Evolutionary conservation across 2,797 vertebrate genomes (phyloP).

Genomic region (Dendrocincla tyrannina): DNA sequence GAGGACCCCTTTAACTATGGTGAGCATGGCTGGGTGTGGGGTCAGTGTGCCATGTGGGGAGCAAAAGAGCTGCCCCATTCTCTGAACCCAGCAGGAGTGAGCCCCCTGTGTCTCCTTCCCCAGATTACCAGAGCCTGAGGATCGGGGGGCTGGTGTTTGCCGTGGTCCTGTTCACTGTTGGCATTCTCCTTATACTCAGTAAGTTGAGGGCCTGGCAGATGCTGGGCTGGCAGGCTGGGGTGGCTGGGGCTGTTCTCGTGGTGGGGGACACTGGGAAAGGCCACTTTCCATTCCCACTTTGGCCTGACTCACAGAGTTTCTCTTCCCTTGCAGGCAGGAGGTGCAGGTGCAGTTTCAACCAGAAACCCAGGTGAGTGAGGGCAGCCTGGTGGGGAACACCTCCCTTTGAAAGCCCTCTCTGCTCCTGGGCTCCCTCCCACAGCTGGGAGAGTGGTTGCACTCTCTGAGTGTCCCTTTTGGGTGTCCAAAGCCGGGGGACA

Average conservation of each 20-base stretch:
- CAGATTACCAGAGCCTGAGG: constrained; percentile 94
- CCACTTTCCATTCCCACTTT: accelerated
- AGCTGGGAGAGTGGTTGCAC: background rate
- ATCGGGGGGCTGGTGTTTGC: constrained; percentile 92
- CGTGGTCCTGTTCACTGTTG: constrained; percentile 90
- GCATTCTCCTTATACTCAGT: constrained; percentile 96
- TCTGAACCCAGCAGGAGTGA: background rate
- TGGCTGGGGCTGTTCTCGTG: accelerated
- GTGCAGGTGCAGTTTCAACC: constrained; percentile 84
- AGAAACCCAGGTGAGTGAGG: constrained; percentile 78
- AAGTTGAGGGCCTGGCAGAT: constrained; percentile 36
- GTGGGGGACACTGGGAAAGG: background rate
- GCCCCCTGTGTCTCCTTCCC: background rate
- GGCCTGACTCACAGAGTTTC: accelerated
- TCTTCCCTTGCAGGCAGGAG: constrained; percentile 84
- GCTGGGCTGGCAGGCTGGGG: background rate
- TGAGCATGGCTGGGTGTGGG: constrained; percentile 44
- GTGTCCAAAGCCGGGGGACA: background rate
- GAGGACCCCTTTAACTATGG: constrained; percentile 90
- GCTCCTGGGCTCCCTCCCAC: accelerated
- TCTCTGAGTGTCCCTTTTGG: background rate
- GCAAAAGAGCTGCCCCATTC: background rate
- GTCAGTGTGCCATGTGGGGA: accelerated
- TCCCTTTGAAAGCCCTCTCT: background rate
- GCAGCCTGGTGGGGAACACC: background rate